These are phyloP conservation scores for Oscheius myriophilus DNA, from an alignment of 2,888 invertebrate genomes.

Conservation along the genomic window DNA sequence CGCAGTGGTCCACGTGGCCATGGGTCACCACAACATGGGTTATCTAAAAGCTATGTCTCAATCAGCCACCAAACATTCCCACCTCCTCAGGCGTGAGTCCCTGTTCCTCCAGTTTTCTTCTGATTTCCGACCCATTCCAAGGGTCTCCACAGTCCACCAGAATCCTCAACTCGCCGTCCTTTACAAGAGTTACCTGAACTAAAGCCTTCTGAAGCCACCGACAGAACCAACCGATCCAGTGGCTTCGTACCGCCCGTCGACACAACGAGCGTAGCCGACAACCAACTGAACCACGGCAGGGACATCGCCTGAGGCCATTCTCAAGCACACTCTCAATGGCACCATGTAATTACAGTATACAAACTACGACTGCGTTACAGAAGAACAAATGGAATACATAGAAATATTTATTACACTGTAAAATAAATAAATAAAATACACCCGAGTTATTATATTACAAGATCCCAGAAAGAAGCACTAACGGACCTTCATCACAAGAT, in stretches of 20 bases:
- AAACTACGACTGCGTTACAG: too few relatives aligned
- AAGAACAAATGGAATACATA: background rate
- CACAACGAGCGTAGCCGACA: conserved; percentile 8
- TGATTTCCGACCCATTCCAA: conserved; percentile 42
- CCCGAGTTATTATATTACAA: conserved; percentile 11
- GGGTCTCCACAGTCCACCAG: conserved; percentile 48
- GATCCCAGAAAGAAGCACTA: background rate
- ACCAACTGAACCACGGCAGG: conserved; percentile 10
- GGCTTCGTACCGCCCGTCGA: conserved; percentile 13
- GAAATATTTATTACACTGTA: background rate
- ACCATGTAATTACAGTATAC: too few relatives aligned
- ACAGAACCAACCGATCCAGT: conserved; percentile 25
- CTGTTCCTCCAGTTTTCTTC: conserved; percentile 21
- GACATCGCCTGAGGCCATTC: too few relatives aligned
- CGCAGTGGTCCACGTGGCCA: conserved; percentile 54
- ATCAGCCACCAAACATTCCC: too few relatives aligned
- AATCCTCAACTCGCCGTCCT: conserved; percentile 6
- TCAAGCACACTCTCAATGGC: too few relatives aligned
- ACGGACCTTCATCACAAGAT: conserved; percentile 3
- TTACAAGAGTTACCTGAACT: conserved; percentile 31
- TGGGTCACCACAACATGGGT: conserved; percentile 45
- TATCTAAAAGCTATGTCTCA: background rate
- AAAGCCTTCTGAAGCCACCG: background rate
- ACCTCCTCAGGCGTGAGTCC: conserved; percentile 5
- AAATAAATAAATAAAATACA: conserved; percentile 4